Base-by-base conservation (phyloP, 2,113 vertebrate genomes). In the Gila orcuttii region DNA sequence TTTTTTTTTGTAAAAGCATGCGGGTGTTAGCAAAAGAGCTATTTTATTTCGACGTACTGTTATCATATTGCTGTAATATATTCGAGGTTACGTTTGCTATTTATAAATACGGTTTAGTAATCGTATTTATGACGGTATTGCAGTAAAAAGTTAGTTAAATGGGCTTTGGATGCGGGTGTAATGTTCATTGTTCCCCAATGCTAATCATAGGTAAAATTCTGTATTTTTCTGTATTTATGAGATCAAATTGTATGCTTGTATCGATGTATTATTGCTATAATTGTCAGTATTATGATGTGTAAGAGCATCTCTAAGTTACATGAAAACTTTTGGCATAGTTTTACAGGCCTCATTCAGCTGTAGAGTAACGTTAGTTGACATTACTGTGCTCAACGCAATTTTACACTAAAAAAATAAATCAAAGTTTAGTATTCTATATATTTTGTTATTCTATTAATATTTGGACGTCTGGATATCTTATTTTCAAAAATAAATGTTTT, bases 311-410 rank as follows among this genome's bases (percentile, higher is more conserved):
- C n/a, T 60, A 21, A 17, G 2, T 3, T 60, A 17, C 28, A 69
- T 15, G 6, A 4, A 7, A 21, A 47, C 42, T 31, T 81, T 36
- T 60, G 78, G 83, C 3, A 76, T 76, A 77, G 82, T 87, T 78
- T 89, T 89, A 89, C 87, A 94, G 94, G 93, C 92, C 93, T 88
- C 91, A 92, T 92, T 89, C 88, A 89, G 90, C 21, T 59, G 55
- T 8, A 23, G 90, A 91, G 90, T 90, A n/a, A n/a, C n/a, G n/a
- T n/a, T n/a, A 4, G 83, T 85, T 91, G 90, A 90, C 90, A 83
- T 39, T 55, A 73, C 80, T n/a, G 86, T 86, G 79, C 83, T 76
- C 79, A 87, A 90, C 90, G 88, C 75, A 45, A 90, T 89, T 89
- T 90, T 89, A 79, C 87, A 87, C 85, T 74, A 4, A 5, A 57